Conservation (phyloP, 2,797 vertebrate species). For the Takifugu rubripes region DNA sequence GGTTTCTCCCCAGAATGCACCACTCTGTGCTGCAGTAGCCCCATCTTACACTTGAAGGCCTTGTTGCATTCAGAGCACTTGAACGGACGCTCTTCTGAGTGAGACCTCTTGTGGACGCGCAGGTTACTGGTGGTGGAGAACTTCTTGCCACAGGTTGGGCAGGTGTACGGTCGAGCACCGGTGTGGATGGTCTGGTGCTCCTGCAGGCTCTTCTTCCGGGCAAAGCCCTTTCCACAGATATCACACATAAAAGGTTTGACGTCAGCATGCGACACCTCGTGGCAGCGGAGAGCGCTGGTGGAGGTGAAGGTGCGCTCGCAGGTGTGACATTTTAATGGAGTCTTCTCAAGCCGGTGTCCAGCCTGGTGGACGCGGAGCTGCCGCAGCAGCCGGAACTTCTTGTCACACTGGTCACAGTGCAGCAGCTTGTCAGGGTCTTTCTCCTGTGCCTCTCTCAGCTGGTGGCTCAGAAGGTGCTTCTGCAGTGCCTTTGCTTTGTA, state of each 20-base stretch:
- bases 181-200: conserved; percentile 65
- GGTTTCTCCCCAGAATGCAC: conserved; percentile 63
- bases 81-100: conserved; percentile 55
- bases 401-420: conserved; percentile 50
- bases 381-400: conserved; percentile 45
- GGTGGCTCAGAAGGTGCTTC: conserved; percentile 47
- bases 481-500: conserved; percentile 50
- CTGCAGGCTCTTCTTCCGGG: conserved; percentile 53
- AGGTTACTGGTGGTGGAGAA: conserved; percentile 65
- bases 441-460: conserved; percentile 47
- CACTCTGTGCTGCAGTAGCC: conserved; percentile 60
- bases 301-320: conserved; percentile 59
- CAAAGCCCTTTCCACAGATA: conserved; percentile 59
- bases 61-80: conserved; percentile 59
- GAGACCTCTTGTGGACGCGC: conserved; percentile 59
- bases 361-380: conserved; percentile 54
- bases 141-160: conserved; percentile 48
- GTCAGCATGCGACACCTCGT: conserved; percentile 47
- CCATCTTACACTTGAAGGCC: conserved; percentile 62
- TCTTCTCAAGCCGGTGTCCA: conserved; percentile 38
- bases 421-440: conserved; percentile 54
- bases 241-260: conserved; percentile 60
- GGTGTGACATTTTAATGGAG: conserved; percentile 31
- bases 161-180: conserved; percentile 48
- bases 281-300: conserved; percentile 39